These are phyloP conservation scores for Crenuchus spilurus DNA, from an alignment of 2,797 vertebrate genomes.

Conservation along the genomic window DNA sequence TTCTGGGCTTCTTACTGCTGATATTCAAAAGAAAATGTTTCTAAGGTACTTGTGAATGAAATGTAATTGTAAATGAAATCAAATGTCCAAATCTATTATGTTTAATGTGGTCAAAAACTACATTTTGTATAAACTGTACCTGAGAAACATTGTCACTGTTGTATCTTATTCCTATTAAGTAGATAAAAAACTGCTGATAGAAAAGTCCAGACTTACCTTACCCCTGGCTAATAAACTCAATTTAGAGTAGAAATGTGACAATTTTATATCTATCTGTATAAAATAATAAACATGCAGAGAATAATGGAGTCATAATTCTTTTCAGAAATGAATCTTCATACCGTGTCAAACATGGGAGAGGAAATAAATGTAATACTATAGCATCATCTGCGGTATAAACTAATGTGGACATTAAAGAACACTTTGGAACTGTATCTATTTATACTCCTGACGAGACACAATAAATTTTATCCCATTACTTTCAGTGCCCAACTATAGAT, in stretches of 20 bases:
- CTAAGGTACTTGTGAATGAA: slow-evolving; percentile 84
- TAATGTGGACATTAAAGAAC: background rate
- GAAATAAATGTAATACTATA: background rate
- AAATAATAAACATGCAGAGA: slow-evolving; percentile 94
- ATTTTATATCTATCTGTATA: slow-evolving; percentile 92
- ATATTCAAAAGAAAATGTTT: slow-evolving; percentile 80
- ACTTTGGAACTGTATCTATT: background rate
- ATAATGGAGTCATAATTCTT: slow-evolving; percentile 85
- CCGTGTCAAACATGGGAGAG: slow-evolving; percentile 83
- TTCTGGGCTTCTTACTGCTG: slow-evolving; percentile 57
- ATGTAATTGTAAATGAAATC: background rate
- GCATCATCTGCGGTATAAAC: background rate
- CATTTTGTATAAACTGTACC: slow-evolving; percentile 73
- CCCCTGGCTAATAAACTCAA: slow-evolving; percentile 94
- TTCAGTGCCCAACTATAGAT: slow-evolving; percentile 27
- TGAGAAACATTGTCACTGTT: slow-evolving; percentile 88
- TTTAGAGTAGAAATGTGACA: slow-evolving; percentile 87
- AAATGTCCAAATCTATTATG: background rate
- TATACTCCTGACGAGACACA: background rate
- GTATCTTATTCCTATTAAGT: slow-evolving; percentile 69
- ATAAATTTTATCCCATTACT: slow-evolving; percentile 20
- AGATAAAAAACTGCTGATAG: slow-evolving; percentile 86
- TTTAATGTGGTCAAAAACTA: background rate
- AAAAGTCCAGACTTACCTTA: slow-evolving; percentile 99
- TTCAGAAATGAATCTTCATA: slow-evolving; percentile 96